Evolutionary conservation across 1,140 invertebrate genomes (phyloP), one percentile per base, ranked within the genome.

Genomic region (Piezodorus guildinii): DNA sequence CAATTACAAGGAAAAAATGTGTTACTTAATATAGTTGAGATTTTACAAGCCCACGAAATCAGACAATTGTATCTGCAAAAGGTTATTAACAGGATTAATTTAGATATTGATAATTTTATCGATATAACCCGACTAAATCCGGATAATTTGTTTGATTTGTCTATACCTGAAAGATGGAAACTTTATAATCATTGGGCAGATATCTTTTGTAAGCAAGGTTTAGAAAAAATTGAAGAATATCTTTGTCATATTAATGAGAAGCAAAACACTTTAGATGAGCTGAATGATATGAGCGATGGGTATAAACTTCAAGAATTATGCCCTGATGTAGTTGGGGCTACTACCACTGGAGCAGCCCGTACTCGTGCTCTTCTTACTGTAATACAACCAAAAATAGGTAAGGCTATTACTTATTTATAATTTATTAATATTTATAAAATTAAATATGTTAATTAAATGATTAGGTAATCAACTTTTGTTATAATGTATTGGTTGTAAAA

Each of bases 281-380:
- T 64, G n/a, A 49, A 62, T 45, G 67, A 68, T 30, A 51, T 51
- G 19, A 62, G 60, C 43, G 62, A 66, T 56, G 52, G 34, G 39
- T 64, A 25, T n/a, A 67, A 21, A 45, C 67, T 58, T 64, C 66
- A 15, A 23, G 56, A 19, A 49, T 65, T 27, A 62, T 70, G 14
- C 17, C 30, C 25, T 17, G 43, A 17, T 67, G 75, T 89, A 16
- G 71, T 91, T 39, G 88, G 85, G 10, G 84, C 90, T 78, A 91
- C 89, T 0, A 91, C 87, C 3, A 86, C 85, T 14, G 84, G 82
- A 52, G 87, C 87, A 1, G 87, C 88, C 4, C 79, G 81, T 58
- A 72, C 81, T 15, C 78, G 80, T 39, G 77, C 78, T 17, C 65
- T 86, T 9, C 70, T 91, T 16, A 71, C 81, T 60, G 70, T 77